Evolutionary conservation across 2,113 vertebrate species (phyloP).

Genomic region (Cinclus cinclus): DNA sequence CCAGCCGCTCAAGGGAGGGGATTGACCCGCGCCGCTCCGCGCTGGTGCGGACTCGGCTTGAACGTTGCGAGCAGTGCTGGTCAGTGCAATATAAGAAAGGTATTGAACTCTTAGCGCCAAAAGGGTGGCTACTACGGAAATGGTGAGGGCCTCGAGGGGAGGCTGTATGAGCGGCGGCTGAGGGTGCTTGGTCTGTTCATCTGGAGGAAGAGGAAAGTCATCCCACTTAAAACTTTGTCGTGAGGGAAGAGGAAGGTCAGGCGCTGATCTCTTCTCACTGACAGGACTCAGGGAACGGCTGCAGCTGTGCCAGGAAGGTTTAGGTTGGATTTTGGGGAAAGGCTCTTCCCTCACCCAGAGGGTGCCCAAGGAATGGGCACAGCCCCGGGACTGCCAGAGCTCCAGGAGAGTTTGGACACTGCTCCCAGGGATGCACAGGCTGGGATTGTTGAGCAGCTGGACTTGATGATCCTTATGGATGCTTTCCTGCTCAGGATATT

Average conservation of each 20-base stretch:
- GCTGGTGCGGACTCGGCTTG: neutral
- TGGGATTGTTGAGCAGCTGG: neutral
- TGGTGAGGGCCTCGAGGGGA: too few relatives aligned
- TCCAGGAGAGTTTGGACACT: neutral
- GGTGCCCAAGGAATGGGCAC: neutral
- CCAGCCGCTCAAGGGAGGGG: too few relatives aligned
- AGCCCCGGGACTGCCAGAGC: neutral
- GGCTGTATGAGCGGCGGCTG: neutral
- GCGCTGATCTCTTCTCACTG: too few relatives aligned
- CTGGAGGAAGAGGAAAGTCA: neutral
- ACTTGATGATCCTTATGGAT: too few relatives aligned
- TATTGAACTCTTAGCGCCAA: neutral
- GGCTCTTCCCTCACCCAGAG: neutral
- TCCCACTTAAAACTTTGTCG: too few relatives aligned
- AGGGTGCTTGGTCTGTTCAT: too few relatives aligned
- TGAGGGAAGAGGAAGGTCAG: neutral
- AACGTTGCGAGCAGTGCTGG: too few relatives aligned
- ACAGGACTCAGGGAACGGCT: accelerated
- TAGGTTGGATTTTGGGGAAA: accelerated
- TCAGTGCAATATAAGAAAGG: neutral
- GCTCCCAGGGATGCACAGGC: accelerated
- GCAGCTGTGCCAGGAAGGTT: neutral
- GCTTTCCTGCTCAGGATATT: neutral
- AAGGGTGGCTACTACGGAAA: accelerated
- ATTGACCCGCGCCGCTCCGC: too few relatives aligned